Percentiles rank a stretch among this genome's conserved stretches.
Evolutionary conservation across 2,888 invertebrate genomes (phyloP).

Genomic region (Cryptops parisi): DNA sequence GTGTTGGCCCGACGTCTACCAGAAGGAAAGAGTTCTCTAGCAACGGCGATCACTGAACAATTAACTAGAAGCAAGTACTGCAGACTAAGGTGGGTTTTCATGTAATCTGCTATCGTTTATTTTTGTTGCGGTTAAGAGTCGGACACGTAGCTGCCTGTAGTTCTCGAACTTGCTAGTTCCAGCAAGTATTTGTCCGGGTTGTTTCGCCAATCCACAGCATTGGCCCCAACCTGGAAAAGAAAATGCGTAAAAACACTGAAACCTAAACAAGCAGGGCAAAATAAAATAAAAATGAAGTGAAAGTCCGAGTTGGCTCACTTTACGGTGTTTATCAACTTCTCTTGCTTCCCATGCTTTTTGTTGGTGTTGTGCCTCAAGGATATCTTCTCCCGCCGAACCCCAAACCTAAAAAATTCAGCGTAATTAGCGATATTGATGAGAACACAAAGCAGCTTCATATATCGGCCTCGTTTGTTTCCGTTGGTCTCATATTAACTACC

Average conservation of each 20-base stretch:
- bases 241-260: slow-evolving; percentile 10
- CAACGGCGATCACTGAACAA: too few species aligned
- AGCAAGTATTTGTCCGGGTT: slow-evolving; percentile 86
- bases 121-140: background rate
- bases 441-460: too few species aligned
- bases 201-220: slow-evolving; percentile 84
- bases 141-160: background rate
- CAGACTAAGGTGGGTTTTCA: too few species aligned
- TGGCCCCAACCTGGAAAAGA: slow-evolving; percentile 50
- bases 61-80: too few species aligned
- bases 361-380: slow-evolving; percentile 59
- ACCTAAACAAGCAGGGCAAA: background rate
- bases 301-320: slow-evolving; percentile 31
- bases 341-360: slow-evolving; percentile 82
- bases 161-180: slow-evolving; percentile 47
- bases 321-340: slow-evolving; percentile 70
- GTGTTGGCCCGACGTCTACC: too few species aligned
- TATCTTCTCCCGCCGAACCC: slow-evolving; percentile 31
- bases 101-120: too few species aligned
- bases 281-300: background rate
- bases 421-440: background rate
- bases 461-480: too few species aligned
- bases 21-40: too few species aligned
- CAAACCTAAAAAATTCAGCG: slow-evolving; percentile 33
- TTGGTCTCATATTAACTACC: too few species aligned